Conservation (phyloP, 2,888 invertebrate genomes). For the Torymus aiolomorphi region DNA sequence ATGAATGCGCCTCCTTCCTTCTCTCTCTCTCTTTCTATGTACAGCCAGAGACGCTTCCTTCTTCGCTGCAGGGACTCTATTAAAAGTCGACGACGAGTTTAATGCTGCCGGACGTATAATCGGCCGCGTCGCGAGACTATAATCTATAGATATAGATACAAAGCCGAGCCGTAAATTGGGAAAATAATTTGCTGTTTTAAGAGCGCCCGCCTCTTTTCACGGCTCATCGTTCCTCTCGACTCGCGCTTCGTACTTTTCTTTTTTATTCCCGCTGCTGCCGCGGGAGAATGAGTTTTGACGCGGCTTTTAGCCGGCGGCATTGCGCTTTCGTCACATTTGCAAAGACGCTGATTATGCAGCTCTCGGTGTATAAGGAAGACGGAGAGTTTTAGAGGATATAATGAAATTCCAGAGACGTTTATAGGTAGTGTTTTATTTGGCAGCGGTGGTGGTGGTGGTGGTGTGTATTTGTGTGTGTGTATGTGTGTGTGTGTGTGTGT, state of each 20-base stretch:
- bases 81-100: slow-evolving; percentile 71
- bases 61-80: slow-evolving; percentile 64
- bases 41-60: no score
- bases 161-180: slow-evolving; percentile 66
- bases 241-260: not conserved
- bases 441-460: no score
- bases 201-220: slow-evolving; percentile 41
- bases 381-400: no score
- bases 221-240: slow-evolving; percentile 24
- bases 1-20: not conserved
- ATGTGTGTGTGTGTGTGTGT: no score
- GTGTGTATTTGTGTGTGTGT: no score
- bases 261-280: slow-evolving; percentile 2
- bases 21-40: no score
- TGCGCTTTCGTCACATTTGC: not conserved
- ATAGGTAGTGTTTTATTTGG: no score
- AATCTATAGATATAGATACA: slow-evolving; percentile 48
- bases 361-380: no score
- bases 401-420: no score
- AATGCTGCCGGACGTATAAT: slow-evolving; percentile 69
- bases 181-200: slow-evolving; percentile 68
- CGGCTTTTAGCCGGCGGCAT: not conserved
- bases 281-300: slow-evolving; percentile 31
- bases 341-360: not conserved
- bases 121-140: slow-evolving; percentile 67